These are phyloP conservation scores for Grapholita molesta DNA, from an alignment of 1,140 invertebrate genomes.

Conservation along the genomic window DNA sequence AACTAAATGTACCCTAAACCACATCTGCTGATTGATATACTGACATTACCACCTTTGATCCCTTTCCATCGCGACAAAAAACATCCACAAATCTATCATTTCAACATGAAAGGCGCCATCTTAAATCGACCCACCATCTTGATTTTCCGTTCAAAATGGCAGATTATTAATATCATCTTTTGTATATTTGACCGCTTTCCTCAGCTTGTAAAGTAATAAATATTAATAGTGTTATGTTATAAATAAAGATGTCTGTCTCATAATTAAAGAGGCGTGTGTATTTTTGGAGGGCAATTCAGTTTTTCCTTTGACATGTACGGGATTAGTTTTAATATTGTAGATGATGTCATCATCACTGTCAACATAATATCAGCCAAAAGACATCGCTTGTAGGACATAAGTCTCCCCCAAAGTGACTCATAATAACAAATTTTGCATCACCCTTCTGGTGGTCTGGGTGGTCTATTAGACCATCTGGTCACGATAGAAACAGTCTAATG, in stretches of 20 bases:
- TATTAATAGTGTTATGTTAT: neutral
- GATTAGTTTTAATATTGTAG: neutral
- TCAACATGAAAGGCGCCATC: constrained; percentile 34
- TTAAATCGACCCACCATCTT: neutral
- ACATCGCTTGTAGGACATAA: no score
- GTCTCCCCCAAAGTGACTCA: no score
- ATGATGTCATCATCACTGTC: neutral
- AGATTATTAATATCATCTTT: constrained; percentile 8
- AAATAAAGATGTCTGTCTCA: neutral
- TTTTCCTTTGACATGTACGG: neutral
- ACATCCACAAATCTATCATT: constrained; percentile 30
- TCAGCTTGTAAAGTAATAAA: neutral
- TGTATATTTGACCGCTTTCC: constrained; percentile 3
- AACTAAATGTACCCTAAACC: neutral
- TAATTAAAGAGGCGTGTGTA: neutral
- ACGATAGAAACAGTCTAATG: no score
- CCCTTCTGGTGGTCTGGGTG: no score
- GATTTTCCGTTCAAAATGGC: constrained; percentile 17
- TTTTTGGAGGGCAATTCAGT: neutral
- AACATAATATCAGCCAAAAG: neutral
- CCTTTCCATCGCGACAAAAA: constrained; percentile 19
- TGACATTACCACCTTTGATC: constrained; percentile 23
- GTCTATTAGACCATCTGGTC: no score
- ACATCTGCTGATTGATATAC: constrained; percentile 31
- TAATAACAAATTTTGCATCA: no score